Conservation (phyloP, 2,797 vertebrate genomes). For the Buphagus erythrorhynchus region DNA sequence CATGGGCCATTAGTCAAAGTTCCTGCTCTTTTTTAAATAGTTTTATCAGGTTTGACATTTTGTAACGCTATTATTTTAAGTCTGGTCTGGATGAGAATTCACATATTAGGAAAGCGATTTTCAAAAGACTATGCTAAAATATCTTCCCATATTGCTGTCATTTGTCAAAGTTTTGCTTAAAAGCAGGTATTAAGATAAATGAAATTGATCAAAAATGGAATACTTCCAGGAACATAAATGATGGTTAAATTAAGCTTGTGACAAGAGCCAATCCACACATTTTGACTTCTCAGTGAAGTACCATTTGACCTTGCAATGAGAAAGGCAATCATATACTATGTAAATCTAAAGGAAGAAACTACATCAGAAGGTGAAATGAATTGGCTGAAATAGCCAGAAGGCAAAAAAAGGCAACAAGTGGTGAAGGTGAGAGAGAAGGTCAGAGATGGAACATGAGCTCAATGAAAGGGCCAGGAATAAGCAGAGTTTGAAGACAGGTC, state of each 20-base stretch:
- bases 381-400: neutral
- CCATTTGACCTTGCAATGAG: neutral
- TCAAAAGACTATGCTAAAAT: neutral
- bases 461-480: neutral
- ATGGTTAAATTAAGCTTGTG: neutral
- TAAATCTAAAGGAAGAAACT: neutral
- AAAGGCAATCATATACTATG: neutral
- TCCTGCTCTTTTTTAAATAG: neutral
- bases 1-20: neutral
- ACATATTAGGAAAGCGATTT: conserved; percentile 6
- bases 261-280: neutral
- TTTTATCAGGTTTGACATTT: conserved; percentile 36
- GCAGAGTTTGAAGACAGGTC: neutral
- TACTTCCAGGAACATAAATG: neutral
- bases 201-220: neutral
- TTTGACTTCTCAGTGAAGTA: neutral
- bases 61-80: neutral
- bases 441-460: neutral
- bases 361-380: neutral
- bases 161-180: conserved; percentile 27
- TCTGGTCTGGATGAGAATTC: neutral
- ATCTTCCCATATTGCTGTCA: neutral
- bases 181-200: conserved; percentile 11
- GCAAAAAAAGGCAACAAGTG: neutral
- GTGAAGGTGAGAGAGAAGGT: neutral